Evolutionary conservation across 23 tunicate species (phyloP), one percentile per base, ranked within the genome.

Genomic region (Trididemnum nubilum): DNA sequence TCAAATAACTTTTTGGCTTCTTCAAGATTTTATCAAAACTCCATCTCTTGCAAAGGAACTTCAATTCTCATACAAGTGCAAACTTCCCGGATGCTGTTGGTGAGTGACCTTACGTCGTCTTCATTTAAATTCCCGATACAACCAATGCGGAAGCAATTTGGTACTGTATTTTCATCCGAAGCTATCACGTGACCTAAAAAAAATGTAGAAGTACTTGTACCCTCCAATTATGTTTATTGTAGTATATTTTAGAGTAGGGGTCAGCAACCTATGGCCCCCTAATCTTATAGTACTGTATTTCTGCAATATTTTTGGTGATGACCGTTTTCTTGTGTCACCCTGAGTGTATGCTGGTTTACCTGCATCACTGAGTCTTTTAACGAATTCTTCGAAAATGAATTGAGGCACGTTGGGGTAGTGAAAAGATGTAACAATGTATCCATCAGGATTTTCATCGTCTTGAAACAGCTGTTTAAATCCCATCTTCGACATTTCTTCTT

Each of bases 101-200:
- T 22, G 3, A 83, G 67, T 1, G 38, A 26, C 32, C 52, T 24
- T 15, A 83, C 54, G 81, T 83, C 87, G 21, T 73, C 80, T 32
- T 82, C 61, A 59, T 33, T 33, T 2, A 83, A 5, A 28, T 83
- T n/a, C n/a, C 87, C 87, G 57, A 83, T 83, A 23, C 61, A 51
- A 12, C 81, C 87, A 33, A 83, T 73, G n/a, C 87, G 65, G 72
- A 83, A 83, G 35, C 80, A 83, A 35, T 73, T 73, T 51, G 81
- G 21, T 2, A 27, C 37, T 31, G 80, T 83, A 28, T 32, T 36
- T 57, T 35, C 24, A n/a, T 67, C 87, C 1, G 87, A 34, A 26
- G 60, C 44, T 52, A 83, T 83, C 35, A 83, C 80, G 23, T 52
- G 70, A 2, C 87, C 87, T 83, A 51, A 35, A 33, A 72, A 64